phyloP scores from a whole-genome alignment of 2,888 invertebrate genomes.

The Aethes cnicana region DNA sequence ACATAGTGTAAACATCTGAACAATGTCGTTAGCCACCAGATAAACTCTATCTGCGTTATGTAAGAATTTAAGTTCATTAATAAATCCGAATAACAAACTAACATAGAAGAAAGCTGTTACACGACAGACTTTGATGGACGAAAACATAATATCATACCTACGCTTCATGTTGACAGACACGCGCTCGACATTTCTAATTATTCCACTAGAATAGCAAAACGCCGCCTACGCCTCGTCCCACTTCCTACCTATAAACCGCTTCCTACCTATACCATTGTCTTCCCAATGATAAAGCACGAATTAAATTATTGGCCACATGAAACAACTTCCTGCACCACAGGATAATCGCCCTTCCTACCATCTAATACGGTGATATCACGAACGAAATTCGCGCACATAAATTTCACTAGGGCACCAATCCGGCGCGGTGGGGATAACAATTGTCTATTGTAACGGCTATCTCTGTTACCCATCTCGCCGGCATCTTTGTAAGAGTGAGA shows the following conservation, averaged over 20 bases:
- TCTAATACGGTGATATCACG: constrained; percentile 27
- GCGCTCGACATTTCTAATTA: constrained; percentile 27
- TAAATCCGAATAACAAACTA: too few relatives aligned
- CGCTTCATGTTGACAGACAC: constrained; percentile 12
- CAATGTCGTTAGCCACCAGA: too few relatives aligned
- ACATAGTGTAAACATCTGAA: too few relatives aligned
- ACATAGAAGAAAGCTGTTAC: too few relatives aligned
- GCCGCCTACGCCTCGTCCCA: constrained; percentile 23
- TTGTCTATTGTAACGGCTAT: constrained; percentile 81
- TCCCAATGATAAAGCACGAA: constrained; percentile 72
- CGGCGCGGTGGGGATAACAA: constrained; percentile 75
- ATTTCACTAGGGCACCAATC: constrained; percentile 58
- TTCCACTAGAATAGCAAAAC: constrained; percentile 21
- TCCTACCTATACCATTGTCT: constrained; percentile 70
- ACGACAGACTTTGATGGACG: too few relatives aligned
- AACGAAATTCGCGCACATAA: constrained; percentile 47
- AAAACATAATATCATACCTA: not conserved
- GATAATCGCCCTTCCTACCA: constrained; percentile 15
- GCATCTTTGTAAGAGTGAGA: constrained; percentile 62
- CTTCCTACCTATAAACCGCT: constrained; percentile 29
- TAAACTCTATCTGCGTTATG: too few relatives aligned
- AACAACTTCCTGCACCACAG: constrained; percentile 15
- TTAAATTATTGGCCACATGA: constrained; percentile 72
- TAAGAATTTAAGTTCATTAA: too few relatives aligned
- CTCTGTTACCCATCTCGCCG: constrained; percentile 68